Evolutionary conservation across 30 jellyfish, hydroid and myxozoan species (phyloP), one percentile per base, ranked within the genome.

Genomic region (Nemopilema nomurai): DNA sequence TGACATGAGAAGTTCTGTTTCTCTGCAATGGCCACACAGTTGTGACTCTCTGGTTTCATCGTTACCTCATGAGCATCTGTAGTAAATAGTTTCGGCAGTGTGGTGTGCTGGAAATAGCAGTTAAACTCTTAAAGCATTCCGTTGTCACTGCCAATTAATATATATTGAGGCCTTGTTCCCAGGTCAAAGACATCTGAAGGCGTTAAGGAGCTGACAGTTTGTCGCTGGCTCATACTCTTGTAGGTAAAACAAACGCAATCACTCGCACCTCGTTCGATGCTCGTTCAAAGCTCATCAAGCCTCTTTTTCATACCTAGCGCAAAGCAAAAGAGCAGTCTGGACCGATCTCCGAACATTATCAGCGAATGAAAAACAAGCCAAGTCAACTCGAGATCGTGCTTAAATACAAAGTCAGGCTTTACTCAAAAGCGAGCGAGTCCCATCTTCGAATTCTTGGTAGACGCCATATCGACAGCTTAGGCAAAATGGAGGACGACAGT

Each of bases 381-480:
- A 16, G 67, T 25, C 93, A 84, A 29, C 74, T 84, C 52, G 51
- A 76, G 27, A 84, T 82, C 33, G 81, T 52, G 23, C 87, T 51
- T 28, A 79, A 87, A 62, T 72, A 79, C 87, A 82, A 81, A 76
- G 97, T 71, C 30, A 64, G 89, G 62, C 69, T 90, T 31, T 90
- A 90, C 77, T 90, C 97, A 18, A 90, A 83, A 71, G 97, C 88
- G 51, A 90, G 97, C 82, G 97, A 80, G 51, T 52, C 76, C 20
- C 79, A 90, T 64, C 76, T 90, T 29, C 90, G 97, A 32, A 82
- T 90, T 41, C 83, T 82, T 19, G 90, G 94, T 62, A 81, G 87
- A 83, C 69, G 87, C 31, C 72, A 67, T 41, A 77, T 90, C 49
- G 97, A 90, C 83, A 71, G 97, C 41, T 80, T 90, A 7, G 97